Percentiles rank a stretch among this genome's conserved stretches.
Conservation (phyloP, 2,797 vertebrate genomes). For the Enteromius afrohamiltoni region DNA sequence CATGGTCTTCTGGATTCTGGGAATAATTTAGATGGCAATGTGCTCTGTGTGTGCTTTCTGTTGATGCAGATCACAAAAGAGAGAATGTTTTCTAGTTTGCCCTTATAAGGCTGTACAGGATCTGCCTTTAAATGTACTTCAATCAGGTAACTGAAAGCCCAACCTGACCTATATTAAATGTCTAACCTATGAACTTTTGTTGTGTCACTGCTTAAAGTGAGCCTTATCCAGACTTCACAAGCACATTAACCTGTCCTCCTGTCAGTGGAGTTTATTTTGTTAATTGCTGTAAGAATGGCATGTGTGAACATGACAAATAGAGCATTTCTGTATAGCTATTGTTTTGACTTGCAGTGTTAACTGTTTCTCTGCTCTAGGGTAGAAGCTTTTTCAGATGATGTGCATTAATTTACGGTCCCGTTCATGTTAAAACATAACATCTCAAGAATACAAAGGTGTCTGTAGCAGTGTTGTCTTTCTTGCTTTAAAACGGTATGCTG, state of each 20-base stretch:
- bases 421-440: background rate
- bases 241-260: slow-evolving; percentile 12
- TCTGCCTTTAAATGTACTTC: slow-evolving; percentile 31
- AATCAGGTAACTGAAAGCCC: slow-evolving; percentile 27
- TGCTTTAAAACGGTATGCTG: slow-evolving; percentile 46
- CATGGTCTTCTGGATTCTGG: slow-evolving; percentile 50
- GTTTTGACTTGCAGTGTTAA: background rate
- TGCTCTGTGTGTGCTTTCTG: slow-evolving; percentile 49
- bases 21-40: slow-evolving; percentile 63
- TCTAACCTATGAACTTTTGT: slow-evolving; percentile 34
- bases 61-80: slow-evolving; percentile 43
- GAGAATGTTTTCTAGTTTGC: slow-evolving; percentile 45
- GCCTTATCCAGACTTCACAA: slow-evolving; percentile 2
- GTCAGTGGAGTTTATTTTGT: background rate
- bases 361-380: background rate
- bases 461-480: slow-evolving; percentile 13
- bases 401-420: background rate
- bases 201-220: background rate
- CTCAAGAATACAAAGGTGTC: background rate
- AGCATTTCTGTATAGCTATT: background rate
- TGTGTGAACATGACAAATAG: background rate
- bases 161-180: slow-evolving; percentile 34
- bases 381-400: background rate
- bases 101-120: slow-evolving; percentile 58
- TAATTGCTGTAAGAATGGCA: background rate